These are phyloP conservation scores for Rhynchotus rufescens DNA, from an alignment of 2,797 vertebrate genomes.

Conservation along the genomic window DNA sequence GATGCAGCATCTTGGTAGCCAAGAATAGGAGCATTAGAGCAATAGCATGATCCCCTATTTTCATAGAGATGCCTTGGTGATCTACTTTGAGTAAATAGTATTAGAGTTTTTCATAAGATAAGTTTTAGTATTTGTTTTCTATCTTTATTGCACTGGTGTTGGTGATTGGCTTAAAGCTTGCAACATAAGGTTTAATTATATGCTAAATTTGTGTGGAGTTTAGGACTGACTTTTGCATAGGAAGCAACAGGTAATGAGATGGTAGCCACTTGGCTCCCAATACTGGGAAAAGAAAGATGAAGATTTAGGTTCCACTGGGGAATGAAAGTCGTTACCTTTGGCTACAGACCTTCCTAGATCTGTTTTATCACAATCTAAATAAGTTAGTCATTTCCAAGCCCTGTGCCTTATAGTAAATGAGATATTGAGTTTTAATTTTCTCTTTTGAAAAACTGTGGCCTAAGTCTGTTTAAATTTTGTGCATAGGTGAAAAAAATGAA, in stretches of 20 bases:
- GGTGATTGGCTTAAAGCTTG: background rate
- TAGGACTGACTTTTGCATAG: background rate
- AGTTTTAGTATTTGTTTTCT: background rate
- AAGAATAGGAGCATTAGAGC: background rate
- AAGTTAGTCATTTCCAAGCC: background rate
- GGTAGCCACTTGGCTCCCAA: background rate
- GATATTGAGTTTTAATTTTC: background rate
- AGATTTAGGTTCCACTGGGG: background rate
- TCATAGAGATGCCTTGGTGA: background rate
- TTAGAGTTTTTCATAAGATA: background rate
- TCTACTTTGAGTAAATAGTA: background rate
- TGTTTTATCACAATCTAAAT: background rate
- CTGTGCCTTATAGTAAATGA: background rate
- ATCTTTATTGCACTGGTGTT: background rate
- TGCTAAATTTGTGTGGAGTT: no score
- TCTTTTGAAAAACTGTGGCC: background rate
- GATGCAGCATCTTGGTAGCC: background rate
- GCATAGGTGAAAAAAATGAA: background rate
- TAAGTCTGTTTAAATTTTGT: background rate
- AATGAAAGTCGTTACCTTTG: background rate
- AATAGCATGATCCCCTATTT: background rate
- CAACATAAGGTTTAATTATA: background rate
- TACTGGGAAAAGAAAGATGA: background rate
- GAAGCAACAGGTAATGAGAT: background rate
- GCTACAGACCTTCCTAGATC: rapidly evolving